These are phyloP conservation scores for Borostomias antarcticus DNA, from an alignment of 2,797 vertebrate genomes.

Conservation along the genomic window DNA sequence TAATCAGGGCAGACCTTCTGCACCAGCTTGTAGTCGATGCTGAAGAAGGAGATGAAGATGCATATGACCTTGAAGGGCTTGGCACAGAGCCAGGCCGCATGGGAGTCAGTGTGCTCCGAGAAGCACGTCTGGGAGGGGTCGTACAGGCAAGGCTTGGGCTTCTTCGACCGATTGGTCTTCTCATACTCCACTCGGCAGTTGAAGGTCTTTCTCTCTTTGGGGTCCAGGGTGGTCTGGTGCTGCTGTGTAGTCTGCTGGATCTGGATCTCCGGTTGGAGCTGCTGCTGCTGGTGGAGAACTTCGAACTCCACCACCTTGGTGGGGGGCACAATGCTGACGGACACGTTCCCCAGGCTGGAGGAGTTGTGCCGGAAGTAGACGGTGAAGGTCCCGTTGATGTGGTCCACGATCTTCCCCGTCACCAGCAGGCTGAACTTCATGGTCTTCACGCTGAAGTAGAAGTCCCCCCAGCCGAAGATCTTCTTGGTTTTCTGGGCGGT, in stretches of 20 bases:
- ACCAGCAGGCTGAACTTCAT: conserved; percentile 94
- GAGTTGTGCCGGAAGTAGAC: conserved; percentile 98
- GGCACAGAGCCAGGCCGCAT: conserved; percentile 94
- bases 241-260: conserved; percentile 57
- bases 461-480: conserved; percentile 97
- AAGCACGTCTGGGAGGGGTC: conserved; percentile 95
- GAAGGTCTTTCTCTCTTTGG: conserved; percentile 88
- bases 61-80: conserved; percentile 99
- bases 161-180: conserved; percentile 93
- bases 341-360: conserved; percentile 93
- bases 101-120: conserved; percentile 96
- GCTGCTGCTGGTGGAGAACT: conserved; percentile 76
- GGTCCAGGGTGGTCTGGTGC: conserved; percentile 86
- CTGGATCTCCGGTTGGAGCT: conserved; percentile 61
- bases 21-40: conserved; percentile 97
- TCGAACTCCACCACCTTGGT: conserved; percentile 94
- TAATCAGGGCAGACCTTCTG: conserved; percentile 98
- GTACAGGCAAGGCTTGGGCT: conserved; percentile 93
- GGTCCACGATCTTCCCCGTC: conserved; percentile 97
- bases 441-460: conserved; percentile 95
- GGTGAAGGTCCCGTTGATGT: conserved; percentile 96
- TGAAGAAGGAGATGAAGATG: conserved; percentile 98
- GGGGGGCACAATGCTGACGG: conserved; percentile 94
- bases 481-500: conserved; percentile 89
- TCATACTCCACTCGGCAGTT: conserved; percentile 97